Conservation (phyloP, 2,797 vertebrate species). For the Chelon auratus region DNA sequence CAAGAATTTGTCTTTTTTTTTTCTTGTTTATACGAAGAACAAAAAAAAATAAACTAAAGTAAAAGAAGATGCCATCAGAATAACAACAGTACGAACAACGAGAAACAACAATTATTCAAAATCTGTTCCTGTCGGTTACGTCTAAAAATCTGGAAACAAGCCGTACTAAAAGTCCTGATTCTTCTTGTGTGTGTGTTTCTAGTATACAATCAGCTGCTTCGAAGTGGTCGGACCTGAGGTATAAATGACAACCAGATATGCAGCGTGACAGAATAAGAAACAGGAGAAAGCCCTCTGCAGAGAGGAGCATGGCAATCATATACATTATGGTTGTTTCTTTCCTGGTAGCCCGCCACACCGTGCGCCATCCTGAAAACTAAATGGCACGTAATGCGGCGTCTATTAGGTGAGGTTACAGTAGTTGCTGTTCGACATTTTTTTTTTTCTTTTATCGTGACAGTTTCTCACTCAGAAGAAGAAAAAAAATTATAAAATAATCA, state of each 20-base stretch:
- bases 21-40: constrained; percentile 30
- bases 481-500: background rate
- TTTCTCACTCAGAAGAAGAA: constrained; percentile 66
- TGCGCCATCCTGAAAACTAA: constrained; percentile 44
- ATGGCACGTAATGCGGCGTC: constrained; percentile 59
- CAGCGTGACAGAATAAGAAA: constrained; percentile 70
- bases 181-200: constrained; percentile 66
- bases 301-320: constrained; percentile 71
- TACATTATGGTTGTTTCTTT: constrained; percentile 60
- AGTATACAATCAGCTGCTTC: constrained; percentile 86
- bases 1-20: constrained; percentile 49
- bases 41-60: constrained; percentile 29
- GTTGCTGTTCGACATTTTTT: constrained; percentile 69
- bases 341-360: constrained; percentile 39
- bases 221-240: constrained; percentile 86
- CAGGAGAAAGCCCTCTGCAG: constrained; percentile 45
- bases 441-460: constrained; percentile 62
- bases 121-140: constrained; percentile 64
- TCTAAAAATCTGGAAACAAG: constrained; percentile 75
- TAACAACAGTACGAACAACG: constrained; percentile 55
- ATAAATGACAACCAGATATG: constrained; percentile 83
- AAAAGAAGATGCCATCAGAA: constrained; percentile 43
- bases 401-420: constrained; percentile 81
- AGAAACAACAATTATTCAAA: constrained; percentile 62
- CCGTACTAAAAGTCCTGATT: constrained; percentile 81